Evolutionary conservation across 2,797 vertebrate genomes (phyloP), one percentile per base, ranked within the genome.

Genomic region (Phataginus tricuspis): DNA sequence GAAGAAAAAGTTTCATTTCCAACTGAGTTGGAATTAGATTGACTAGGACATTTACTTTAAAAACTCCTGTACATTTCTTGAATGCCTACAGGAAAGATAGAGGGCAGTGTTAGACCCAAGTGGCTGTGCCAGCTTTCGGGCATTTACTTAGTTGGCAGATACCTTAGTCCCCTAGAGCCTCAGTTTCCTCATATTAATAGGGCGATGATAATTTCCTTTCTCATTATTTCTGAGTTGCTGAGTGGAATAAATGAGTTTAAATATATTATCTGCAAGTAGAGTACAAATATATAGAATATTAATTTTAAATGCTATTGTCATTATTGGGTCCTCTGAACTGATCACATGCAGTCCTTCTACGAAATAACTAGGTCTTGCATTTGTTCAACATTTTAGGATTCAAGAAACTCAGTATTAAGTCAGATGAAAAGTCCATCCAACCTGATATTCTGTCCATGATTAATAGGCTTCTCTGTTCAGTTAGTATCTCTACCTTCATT

Each of bases 61-160:
- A 39, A 39, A 74, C 55, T 4, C 12, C 12, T 16, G 45, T 37
- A 5, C 0, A 5, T 64, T 16, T 51, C 53, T 15, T 1, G 4
- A 16, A 55, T 19, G 39, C 13, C 37, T 63, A 3, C 16, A 7
- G 11, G 2, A 72, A 86, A 15, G 31, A 23, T 9, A 71, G 45
- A 10, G 8, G 23, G 1, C 34, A 4, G 5, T 0, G 1, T n/a
- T 25, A 68, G n/a, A n/a, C 42, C 34, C 13, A 21, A 7, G 23
- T 10, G 78, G 5, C 10, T 37, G 4, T 29, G 13, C 5, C 0
- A 1, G 23, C 5, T 74, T 45, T 45, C 29, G 1, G 14, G 7
- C 37, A n/a, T 49, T 78, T 15, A 18, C 31, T 74, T 39, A 23
- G 13, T 31, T 55, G 11, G 12, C 34, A 25, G 55, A 27, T 68